Base-by-base conservation (phyloP, 2,113 vertebrate species). In the Crotalus viridis region DNA sequence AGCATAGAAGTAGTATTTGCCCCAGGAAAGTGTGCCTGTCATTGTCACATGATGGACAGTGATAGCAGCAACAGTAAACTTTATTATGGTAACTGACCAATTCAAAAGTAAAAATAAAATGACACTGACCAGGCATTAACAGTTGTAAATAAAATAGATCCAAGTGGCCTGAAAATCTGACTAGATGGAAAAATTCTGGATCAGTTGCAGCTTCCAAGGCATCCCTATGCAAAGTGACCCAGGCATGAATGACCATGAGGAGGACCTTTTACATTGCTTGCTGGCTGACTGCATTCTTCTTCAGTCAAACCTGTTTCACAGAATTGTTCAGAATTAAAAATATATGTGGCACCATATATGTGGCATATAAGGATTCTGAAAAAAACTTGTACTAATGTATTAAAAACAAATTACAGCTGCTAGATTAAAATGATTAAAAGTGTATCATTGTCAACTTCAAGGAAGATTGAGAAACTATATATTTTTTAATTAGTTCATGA, bases 371-470 rank as follows among this genome's bases (percentile, higher is more conserved):
- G 19, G 46, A 52, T 21, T n/a, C 51, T 52, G 4, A 87, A 87
- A 26, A 19, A 69, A 69, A 43, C 17, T 21, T 43, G 33, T 4
- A 21, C 33, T 43, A 43, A 43, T 81, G 33, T 81, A 21, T 43
- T 81, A 81, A 81, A 81, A 88, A 69, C 54, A 92, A 69, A 92
- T 86, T 39, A 87, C 24, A 69, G 3, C 93, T 87, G 93, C 93
- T 92, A 94, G 85, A 96, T 96, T 95, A 95, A 96, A 96, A 95
- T 94, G 92, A 91, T 95, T 94, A 91, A 91, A 81, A 94, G 96
- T 95, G 90, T 94, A 92, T 94, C 91, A 96, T 94, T 97, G 95
- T 91, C 95, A 96, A 93, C 87, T 95, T 91, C 93, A 94, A 94
- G 95, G 91, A 95, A 92, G 96, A 93, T 95, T 96, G 96, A 95